Base-by-base conservation (phyloP, 2,888 invertebrate genomes). In the Ochlodes sylvanus region DNA sequence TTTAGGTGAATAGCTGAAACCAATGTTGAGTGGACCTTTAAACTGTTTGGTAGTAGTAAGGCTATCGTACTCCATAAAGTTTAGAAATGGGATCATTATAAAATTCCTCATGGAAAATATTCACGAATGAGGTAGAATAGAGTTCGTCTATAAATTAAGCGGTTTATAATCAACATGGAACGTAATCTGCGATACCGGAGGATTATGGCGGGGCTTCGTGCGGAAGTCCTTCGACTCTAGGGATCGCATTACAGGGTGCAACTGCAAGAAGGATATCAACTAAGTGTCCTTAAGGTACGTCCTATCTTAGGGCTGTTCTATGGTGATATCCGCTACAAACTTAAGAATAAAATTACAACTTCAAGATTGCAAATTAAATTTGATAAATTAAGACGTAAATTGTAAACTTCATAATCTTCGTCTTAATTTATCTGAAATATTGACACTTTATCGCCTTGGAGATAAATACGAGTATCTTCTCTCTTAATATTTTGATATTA, bases 151-250 rank as follows among this genome's bases (percentile, higher is more conserved):
- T 67, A 21, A 67, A 56, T 54, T 70, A 71, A 71, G 69, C 65
- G 68, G 70, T 73, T 68, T 70, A 70, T 73, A 73, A 74, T 73
- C 70, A 71, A 75, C 72, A 70, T 61, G 54, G 65, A 71, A 73
- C 71, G 68, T 73, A 72, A 73, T 73, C 70, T 71, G 76, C 70
- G 63, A 72, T 73, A 74, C 72, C 68, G 82, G 75, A 80, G 88
- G 89, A 90, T 90, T 89, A 90, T 79, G 73, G 82, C 82, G 83
- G 88, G 92, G 92, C 92, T 92, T 92, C 92, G 84, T 80, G 80
- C 91, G 92, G 92, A 92, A 88, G 91, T 87, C 54, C 54, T 27
- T 54, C 85, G 84, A 82, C 83, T 83, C 85, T 76, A 80, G 75
- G 85, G 85, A 86, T 92, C 90, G 78, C 70, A 85, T 92, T 92